Percentiles rank a stretch among this genome's conserved stretches.
These are phyloP conservation scores for Hoplodrina ambigua DNA, from an alignment of 2,888 invertebrate species.

Conservation along the genomic window DNA sequence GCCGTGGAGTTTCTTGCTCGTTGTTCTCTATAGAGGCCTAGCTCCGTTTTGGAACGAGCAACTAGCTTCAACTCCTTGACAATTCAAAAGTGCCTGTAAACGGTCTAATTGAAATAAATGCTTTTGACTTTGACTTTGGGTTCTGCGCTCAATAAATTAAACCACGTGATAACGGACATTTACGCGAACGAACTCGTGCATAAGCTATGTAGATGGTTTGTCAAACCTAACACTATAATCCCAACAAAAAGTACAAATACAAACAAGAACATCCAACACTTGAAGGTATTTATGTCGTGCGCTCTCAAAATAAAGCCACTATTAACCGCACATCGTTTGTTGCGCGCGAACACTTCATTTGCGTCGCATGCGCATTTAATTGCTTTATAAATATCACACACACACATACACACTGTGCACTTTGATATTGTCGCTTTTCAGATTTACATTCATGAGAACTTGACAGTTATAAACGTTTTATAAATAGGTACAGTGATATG, in stretches of 20 bases:
- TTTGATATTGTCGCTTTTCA: background rate
- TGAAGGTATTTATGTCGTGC: constrained; percentile 31
- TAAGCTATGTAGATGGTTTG: no score
- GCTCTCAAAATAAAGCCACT: constrained; percentile 53
- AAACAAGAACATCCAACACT: constrained; percentile 19
- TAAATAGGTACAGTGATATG: background rate
- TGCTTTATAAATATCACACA: constrained; percentile 72
- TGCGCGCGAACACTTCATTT: constrained; percentile 62
- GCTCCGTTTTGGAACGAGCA: no score
- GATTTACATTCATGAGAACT: constrained; percentile 1
- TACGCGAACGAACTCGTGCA: no score
- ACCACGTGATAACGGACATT: no score
- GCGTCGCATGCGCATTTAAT: constrained; percentile 67
- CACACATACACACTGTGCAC: background rate
- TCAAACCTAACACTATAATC: constrained; percentile 1
- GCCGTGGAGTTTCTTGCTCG: no score
- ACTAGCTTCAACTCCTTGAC: no score
- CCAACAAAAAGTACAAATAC: constrained; percentile 27
- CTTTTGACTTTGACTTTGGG: no score
- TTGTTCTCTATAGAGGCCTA: no score
- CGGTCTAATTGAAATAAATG: no score
- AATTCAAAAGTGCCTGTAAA: no score
- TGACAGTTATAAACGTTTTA: constrained; percentile 2
- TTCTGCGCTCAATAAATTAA: no score
- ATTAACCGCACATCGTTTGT: constrained; percentile 59